Evolutionary conservation across 2,888 invertebrate species (phyloP).

Genomic region (Thera obeliscata): DNA sequence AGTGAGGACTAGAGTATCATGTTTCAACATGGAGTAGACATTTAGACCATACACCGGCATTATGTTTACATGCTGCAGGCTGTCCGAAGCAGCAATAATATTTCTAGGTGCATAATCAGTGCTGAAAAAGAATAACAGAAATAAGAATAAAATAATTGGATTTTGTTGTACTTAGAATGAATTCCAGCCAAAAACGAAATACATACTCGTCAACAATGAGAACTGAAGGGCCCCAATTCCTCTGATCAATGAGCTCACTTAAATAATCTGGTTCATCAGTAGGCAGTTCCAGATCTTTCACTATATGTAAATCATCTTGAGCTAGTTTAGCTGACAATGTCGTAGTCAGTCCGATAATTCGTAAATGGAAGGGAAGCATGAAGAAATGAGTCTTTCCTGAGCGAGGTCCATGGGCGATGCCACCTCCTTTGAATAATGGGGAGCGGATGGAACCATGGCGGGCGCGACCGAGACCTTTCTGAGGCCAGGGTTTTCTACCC

Average conservation of each 20-base stretch:
- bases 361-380: slow-evolving; percentile 92
- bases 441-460: slow-evolving; percentile 97
- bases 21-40: slow-evolving; percentile 98
- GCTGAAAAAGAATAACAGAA: slow-evolving; percentile 69
- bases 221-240: slow-evolving; percentile 98
- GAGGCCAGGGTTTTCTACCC: slow-evolving; percentile 98
- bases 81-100: slow-evolving; percentile 91
- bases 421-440: slow-evolving; percentile 94
- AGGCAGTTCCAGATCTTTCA: slow-evolving; percentile 94
- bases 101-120: slow-evolving; percentile 94
- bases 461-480: slow-evolving; percentile 96
- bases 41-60: slow-evolving; percentile 99
- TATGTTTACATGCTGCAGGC: slow-evolving; percentile 92
- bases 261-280: slow-evolving; percentile 91
- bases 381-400: slow-evolving; percentile 96
- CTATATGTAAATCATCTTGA: slow-evolving; percentile 97
- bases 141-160: neutral
- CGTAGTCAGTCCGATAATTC: slow-evolving; percentile 92
- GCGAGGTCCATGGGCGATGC: slow-evolving; percentile 94
- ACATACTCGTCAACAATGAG: slow-evolving; percentile 95
- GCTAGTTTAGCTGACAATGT: slow-evolving; percentile 95
- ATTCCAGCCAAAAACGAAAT: neutral
- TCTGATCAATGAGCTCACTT: slow-evolving; percentile 90
- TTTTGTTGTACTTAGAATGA: neutral
- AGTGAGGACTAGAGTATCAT: slow-evolving; percentile 96